These are phyloP conservation scores for Pseudochirops cupreus DNA, from an alignment of 2,797 vertebrate species.

Conservation along the genomic window DNA sequence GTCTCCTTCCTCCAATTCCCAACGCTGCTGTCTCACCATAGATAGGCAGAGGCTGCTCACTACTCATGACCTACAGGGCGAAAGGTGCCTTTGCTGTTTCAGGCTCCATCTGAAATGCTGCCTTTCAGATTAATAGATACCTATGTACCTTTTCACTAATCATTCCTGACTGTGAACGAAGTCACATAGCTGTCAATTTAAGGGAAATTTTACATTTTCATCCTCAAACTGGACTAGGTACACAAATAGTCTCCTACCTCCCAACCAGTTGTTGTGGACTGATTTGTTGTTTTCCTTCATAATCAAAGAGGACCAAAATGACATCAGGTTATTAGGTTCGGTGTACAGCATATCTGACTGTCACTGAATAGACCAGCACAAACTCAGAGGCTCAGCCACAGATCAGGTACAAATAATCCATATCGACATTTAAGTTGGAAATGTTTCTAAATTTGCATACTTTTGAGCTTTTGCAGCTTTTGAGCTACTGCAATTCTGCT, in stretches of 20 bases:
- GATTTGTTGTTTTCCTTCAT: neutral
- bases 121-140: neutral
- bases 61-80: constrained; percentile 6
- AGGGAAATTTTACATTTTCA: neutral
- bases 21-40: constrained; percentile 3
- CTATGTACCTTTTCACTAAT: neutral
- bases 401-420: neutral
- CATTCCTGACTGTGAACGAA: constrained; percentile 8
- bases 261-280: neutral
- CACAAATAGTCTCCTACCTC: neutral
- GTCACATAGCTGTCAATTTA: neutral
- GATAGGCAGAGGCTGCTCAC: constrained; percentile 10
- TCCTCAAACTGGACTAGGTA: neutral
- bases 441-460: neutral
- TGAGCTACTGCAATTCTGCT: neutral
- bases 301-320: neutral
- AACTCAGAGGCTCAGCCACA: too few relatives aligned
- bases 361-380: too few relatives aligned
- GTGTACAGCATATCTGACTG: neutral
- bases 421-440: neutral
- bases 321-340: neutral
- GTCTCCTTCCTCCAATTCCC: neutral
- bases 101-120: neutral
- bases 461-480: neutral
- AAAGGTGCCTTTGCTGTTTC: neutral